Evolutionary conservation across 1,140 invertebrate species (phyloP).

Genomic region (Episyrphus balteatus): DNA sequence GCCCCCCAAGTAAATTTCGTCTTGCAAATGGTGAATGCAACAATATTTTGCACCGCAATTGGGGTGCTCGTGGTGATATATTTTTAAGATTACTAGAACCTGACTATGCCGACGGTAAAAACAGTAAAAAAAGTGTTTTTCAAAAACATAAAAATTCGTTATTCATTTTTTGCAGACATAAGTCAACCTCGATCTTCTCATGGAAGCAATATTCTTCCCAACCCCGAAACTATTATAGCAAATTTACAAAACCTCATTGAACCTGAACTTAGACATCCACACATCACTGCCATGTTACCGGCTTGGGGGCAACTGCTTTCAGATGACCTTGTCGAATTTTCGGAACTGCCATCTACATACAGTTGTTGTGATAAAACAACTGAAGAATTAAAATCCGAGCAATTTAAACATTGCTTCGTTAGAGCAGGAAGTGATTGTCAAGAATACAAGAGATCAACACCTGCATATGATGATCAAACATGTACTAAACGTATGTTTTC

Average conservation of each 20-base stretch:
- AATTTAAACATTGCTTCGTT: constrained; percentile 33
- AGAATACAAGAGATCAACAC: constrained; percentile 64
- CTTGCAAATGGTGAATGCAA: constrained; percentile 86
- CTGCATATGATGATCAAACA: constrained; percentile 48
- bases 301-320: constrained; percentile 71
- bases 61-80: constrained; percentile 75
- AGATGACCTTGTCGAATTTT: constrained; percentile 62
- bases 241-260: constrained; percentile 26
- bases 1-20: constrained; percentile 67
- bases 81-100: constrained; percentile 69
- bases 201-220: constrained; percentile 44
- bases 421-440: constrained; percentile 42
- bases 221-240: constrained; percentile 35
- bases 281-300: constrained; percentile 65
- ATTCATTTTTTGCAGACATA: constrained; percentile 39
- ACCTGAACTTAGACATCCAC: constrained; percentile 45
- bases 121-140: not conserved
- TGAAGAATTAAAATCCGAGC: constrained; percentile 18
- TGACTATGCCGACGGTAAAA: constrained; percentile 69
- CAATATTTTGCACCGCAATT: constrained; percentile 78
- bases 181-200: constrained; percentile 46
- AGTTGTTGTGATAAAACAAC: constrained; percentile 43
- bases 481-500: constrained; percentile 49
- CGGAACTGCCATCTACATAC: constrained; percentile 30
- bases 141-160: constrained; percentile 8